phyloP scores from a whole-genome alignment of 1,140 invertebrate species.

The Drosophila nebulosa region DNA sequence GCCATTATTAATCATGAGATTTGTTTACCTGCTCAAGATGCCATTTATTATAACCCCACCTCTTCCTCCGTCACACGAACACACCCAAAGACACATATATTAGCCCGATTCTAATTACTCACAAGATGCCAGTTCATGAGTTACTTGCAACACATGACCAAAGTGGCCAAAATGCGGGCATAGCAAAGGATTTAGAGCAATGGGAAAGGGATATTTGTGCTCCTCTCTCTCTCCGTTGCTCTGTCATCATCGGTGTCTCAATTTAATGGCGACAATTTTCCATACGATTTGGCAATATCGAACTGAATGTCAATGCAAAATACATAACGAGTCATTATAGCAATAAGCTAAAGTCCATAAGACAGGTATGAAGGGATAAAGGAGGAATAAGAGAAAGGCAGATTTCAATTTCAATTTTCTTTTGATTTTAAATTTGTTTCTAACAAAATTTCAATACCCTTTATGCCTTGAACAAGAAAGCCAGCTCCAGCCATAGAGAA shows the following conservation, averaged over 20 bases:
- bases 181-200: not conserved
- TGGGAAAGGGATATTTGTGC: not conserved
- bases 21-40: not conserved
- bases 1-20: not conserved
- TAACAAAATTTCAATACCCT: too few relatives aligned
- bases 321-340: not conserved
- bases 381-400: too few relatives aligned
- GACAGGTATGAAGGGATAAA: too few relatives aligned
- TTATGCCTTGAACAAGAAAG: too few relatives aligned
- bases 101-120: constrained; percentile 38
- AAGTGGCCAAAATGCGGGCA: not conserved
- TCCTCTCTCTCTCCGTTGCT: not conserved
- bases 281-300: constrained; percentile 36
- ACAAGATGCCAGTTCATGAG: constrained; percentile 42
- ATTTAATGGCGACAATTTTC: constrained; percentile 29
- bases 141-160: constrained; percentile 18
- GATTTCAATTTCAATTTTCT: too few relatives aligned
- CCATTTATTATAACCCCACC: constrained; percentile 30
- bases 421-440: too few relatives aligned
- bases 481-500: too few relatives aligned
- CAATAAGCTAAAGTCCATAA: not conserved
- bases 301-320: constrained; percentile 15
- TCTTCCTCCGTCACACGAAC: too few relatives aligned
- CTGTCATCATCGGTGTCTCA: not conserved
- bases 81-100: not conserved